Conservation (phyloP, 2,888 invertebrate species). For the Papilio elwesi region DNA sequence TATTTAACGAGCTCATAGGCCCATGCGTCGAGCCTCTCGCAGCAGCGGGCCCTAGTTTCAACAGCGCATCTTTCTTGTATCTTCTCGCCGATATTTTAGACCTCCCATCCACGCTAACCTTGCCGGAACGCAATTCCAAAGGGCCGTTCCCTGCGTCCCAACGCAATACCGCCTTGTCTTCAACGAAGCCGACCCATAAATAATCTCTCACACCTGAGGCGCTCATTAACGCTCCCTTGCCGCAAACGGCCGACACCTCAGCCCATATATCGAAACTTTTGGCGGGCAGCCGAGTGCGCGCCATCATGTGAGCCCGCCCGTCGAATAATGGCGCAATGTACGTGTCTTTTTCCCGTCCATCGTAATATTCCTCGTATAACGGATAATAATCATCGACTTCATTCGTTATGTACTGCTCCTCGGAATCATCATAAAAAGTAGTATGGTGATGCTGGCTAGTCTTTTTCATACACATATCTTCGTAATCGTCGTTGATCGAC, state of each 20-base stretch:
- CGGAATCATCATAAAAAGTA: conserved; percentile 52
- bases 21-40: conserved; percentile 71
- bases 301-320: conserved; percentile 69
- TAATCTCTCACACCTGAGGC: conserved; percentile 75
- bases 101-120: conserved; percentile 67
- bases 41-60: conserved; percentile 66
- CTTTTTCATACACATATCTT: conserved; percentile 47
- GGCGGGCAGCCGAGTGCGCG: conserved; percentile 69
- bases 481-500: conserved; percentile 32
- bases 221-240: conserved; percentile 70
- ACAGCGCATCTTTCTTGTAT: conserved; percentile 75
- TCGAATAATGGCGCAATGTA: conserved; percentile 75
- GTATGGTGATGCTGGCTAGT: conserved; percentile 50
- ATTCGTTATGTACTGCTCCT: conserved; percentile 58
- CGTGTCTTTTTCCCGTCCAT: conserved; percentile 61
- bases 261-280: conserved; percentile 79
- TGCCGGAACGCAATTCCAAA: conserved; percentile 68
- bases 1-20: conserved; percentile 73
- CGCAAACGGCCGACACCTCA: conserved; percentile 75
- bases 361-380: conserved; percentile 62
- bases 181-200: conserved; percentile 75
- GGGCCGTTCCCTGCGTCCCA: conserved; percentile 78
- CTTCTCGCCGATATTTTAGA: conserved; percentile 72
- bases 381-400: conserved; percentile 66
- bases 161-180: conserved; percentile 67